These are phyloP conservation scores for Pempheris klunzingeri DNA, from an alignment of 2,797 vertebrate species.

Conservation along the genomic window DNA sequence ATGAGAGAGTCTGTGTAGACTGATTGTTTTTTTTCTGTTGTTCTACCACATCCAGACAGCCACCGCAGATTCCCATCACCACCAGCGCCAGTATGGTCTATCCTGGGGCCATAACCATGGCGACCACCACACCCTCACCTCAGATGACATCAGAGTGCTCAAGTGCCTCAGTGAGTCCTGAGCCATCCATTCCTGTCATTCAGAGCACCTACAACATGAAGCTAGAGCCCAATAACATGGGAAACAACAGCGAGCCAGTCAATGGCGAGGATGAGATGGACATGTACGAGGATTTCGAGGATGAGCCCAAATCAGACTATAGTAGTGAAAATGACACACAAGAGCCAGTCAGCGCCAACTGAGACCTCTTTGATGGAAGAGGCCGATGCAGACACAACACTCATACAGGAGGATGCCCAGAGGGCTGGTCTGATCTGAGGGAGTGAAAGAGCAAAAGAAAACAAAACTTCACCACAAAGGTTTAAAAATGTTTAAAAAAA, in stretches of 20 bases:
- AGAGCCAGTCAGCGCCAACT: constrained; percentile 97
- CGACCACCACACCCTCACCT: constrained; percentile 95
- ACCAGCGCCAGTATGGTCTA: constrained; percentile 96
- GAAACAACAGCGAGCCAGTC: constrained; percentile 88
- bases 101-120: constrained; percentile 97
- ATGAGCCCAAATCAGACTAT: constrained; percentile 99
- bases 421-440: constrained; percentile 67
- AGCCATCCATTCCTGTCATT: constrained; percentile 98
- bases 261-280: constrained; percentile 98
- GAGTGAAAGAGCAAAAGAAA: constrained; percentile 66
- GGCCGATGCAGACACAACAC: constrained; percentile 60
- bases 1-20: not conserved
- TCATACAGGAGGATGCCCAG: constrained; percentile 63
- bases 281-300: constrained; percentile 99
- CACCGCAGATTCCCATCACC: constrained; percentile 95
- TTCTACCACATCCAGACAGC: constrained; percentile 89
- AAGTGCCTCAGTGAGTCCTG: constrained; percentile 96
- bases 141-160: constrained; percentile 99
- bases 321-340: constrained; percentile 98
- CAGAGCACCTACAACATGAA: constrained; percentile 99
- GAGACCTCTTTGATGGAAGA: constrained; percentile 80
- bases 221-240: constrained; percentile 90
- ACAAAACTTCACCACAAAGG: constrained; percentile 75
- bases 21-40: constrained; percentile 34
- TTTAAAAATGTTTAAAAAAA: constrained; percentile 54